A percentile compares a stretch with the other conserved stretches of the same genome.
phyloP scores from a whole-genome alignment of 2,888 invertebrate species.

The Caenorhabditis sp. region DNA sequence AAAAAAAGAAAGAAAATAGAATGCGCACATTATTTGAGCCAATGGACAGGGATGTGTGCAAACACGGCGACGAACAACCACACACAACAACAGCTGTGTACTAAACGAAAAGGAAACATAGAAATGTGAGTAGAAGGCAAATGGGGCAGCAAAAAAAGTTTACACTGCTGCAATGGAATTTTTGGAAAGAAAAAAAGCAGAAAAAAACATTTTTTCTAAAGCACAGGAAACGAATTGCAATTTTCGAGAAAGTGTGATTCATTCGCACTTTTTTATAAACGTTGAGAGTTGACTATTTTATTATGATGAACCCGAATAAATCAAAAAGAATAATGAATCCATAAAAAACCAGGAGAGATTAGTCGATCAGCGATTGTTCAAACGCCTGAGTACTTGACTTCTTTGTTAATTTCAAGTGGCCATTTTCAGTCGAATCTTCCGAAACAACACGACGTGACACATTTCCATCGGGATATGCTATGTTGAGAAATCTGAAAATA shows the following conservation, averaged over 20 bases:
- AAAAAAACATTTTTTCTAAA: not conserved
- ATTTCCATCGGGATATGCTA: constrained; percentile 34
- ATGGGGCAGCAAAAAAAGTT: not conserved
- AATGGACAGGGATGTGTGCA: not conserved
- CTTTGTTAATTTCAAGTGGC: constrained; percentile 32
- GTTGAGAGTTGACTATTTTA: not conserved
- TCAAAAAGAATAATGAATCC: not conserved
- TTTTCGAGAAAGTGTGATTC: not conserved
- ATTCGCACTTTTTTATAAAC: not conserved
- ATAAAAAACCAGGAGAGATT: not conserved
- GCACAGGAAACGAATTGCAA: not conserved
- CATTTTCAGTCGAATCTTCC: constrained; percentile 28
- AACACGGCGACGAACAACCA: not conserved
- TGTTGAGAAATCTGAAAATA: constrained; percentile 27
- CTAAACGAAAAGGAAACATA: not conserved
- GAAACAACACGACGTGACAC: constrained; percentile 31
- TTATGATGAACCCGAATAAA: not conserved
- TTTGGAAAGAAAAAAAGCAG: not conserved
- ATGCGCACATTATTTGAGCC: not conserved
- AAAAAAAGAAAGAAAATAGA: not conserved
- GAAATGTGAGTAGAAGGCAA: not conserved
- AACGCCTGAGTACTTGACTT: constrained; percentile 37
- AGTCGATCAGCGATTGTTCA: constrained; percentile 37
- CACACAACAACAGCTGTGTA: not conserved
- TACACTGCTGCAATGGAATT: not conserved